Base-by-base conservation (phyloP, 2,797 vertebrate genomes). In the Toxotes lorentzi region DNA sequence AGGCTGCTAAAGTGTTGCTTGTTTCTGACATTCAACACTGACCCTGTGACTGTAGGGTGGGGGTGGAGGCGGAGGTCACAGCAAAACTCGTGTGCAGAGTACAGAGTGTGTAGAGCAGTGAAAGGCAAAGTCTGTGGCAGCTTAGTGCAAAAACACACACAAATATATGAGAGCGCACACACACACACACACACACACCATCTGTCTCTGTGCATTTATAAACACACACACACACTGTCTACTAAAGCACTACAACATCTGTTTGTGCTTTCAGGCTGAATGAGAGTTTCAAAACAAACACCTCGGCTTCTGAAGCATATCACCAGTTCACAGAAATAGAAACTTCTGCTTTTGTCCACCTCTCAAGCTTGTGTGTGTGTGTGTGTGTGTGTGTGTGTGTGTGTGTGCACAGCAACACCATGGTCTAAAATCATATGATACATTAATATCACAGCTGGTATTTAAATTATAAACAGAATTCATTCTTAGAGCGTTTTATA, bases 281-380 rank as follows among this genome's bases (percentile, higher is more conserved):
- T 57, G 75, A 67, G 35, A 35, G 70, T 87, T 84, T 84, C 45
- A 80, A 45, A 73, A 81, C 45, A 76, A 75, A 70, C 77, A 66
- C n/a, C 14, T 30, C n/a, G 24, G 78, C 74, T 27, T 65, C 45
- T 84, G 80, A 85, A 72, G 85, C 76, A 17, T 38, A 63, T 69
- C 74, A 32, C 6, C 24, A 24, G 13, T 7, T 58, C 41, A 61
- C 34, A 69, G 34, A 78, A 83, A 81, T 76, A 85, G 79, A 86
- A 77, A 85, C 82, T 79, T 89, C 82, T 86, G 84, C 77, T 89
- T 91, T 82, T 80, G 30, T 54, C 40, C 61, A 40, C 4, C 51
- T 48, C 59, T 66, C 1, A 32, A 30, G 21, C 38, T 50, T 34
- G 32, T 34, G 3, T 34, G 32, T 34, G 32, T 34, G 32, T 34